phyloP scores from a whole-genome alignment of 2,797 vertebrate species.

The Squalus acanthias region DNA sequence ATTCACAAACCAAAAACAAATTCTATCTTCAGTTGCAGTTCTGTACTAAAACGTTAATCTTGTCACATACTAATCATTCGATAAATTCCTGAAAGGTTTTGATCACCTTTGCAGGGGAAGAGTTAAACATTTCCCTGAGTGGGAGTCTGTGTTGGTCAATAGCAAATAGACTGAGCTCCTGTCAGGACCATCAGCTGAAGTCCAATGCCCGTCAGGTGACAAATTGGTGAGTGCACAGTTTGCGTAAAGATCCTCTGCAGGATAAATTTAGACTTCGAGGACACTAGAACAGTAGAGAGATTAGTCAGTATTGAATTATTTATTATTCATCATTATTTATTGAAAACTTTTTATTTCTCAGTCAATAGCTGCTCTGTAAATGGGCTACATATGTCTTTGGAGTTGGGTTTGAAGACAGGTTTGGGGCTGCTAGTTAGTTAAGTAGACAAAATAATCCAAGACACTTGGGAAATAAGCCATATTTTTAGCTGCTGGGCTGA shows the following conservation, averaged over 20 bases:
- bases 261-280: not conserved
- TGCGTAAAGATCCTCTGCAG: not conserved
- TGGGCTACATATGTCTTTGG: not conserved
- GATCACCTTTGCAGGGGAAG: not conserved
- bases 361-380: not conserved
- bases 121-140: not conserved
- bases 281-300: not conserved
- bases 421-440: not conserved
- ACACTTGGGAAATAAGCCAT: not conserved
- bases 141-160: not conserved
- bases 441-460: not conserved
- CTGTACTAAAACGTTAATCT: not conserved
- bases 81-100: not conserved
- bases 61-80: no score
- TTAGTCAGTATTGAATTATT: constrained; percentile 27
- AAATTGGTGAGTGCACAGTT: not conserved
- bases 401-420: not conserved
- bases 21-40: not conserved
- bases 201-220: not conserved
- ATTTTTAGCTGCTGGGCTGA: not conserved
- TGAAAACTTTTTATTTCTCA: constrained; percentile 23
- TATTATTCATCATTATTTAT: constrained; percentile 25
- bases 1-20: not conserved
- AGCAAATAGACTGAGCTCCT: not conserved
- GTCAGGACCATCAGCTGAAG: not conserved